Evolutionary conservation across 2,797 vertebrate genomes (phyloP).

Genomic region (Octomys mimax): DNA sequence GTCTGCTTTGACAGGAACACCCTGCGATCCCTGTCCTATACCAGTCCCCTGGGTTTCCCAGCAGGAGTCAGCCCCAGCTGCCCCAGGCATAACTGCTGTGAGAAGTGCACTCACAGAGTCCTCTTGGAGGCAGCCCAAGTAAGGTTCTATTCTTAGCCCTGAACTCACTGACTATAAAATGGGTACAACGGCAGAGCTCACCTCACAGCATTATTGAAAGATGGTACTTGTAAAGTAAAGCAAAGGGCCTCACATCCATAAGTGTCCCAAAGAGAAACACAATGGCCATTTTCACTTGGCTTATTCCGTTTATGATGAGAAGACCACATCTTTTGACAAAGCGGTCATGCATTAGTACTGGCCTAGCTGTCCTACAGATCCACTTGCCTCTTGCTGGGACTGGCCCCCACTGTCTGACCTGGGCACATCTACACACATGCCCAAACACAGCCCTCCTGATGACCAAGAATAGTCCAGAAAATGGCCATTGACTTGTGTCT

Average conservation of each 20-base stretch:
- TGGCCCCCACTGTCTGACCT: neutral
- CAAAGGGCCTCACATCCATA: no score
- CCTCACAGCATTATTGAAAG: neutral
- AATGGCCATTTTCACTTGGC: neutral
- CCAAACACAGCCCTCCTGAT: neutral
- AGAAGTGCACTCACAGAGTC: neutral
- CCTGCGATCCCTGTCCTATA: neutral
- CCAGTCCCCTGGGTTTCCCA: neutral
- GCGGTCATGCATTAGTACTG: fast-evolving
- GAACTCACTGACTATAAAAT: neutral
- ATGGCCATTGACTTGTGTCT: neutral
- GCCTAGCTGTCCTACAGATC: neutral
- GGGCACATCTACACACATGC: no score
- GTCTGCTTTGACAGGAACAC: neutral
- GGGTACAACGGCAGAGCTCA: neutral
- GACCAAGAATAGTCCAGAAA: neutral
- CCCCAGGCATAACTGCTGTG: fast-evolving
- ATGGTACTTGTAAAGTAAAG: neutral
- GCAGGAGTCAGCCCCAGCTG: neutral
- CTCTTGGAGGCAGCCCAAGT: neutral
- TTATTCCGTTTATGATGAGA: neutral
- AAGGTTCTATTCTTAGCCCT: neutral
- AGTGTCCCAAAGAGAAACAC: neutral
- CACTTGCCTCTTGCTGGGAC: neutral
- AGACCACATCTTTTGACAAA: neutral